Evolutionary conservation across 2,888 invertebrate genomes (phyloP).

Genomic region (Heliconius charithonia): DNA sequence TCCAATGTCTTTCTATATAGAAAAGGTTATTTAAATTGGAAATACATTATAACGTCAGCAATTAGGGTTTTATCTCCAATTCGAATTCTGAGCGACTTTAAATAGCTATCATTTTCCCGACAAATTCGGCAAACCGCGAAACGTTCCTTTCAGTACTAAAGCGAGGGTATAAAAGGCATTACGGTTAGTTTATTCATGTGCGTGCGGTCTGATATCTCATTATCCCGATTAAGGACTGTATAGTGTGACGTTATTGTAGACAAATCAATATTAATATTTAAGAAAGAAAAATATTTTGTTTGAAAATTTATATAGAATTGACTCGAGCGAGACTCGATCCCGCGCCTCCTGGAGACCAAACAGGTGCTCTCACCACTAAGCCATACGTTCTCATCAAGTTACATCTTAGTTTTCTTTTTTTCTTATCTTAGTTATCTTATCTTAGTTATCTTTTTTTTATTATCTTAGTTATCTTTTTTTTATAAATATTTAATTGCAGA

Average conservation of each 20-base stretch:
- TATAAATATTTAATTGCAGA: no score
- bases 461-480: no score
- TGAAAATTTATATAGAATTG: no score
- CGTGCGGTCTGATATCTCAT: constrained; percentile 59
- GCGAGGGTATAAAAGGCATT: constrained; percentile 47
- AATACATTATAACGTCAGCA: constrained; percentile 34
- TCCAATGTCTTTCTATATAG: background rate
- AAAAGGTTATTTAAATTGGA: constrained; percentile 23
- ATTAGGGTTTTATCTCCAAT: constrained; percentile 32
- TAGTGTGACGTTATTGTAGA: constrained; percentile 14
- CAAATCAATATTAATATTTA: constrained; percentile 3
- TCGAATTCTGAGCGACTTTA: constrained; percentile 37
- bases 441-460: no score
- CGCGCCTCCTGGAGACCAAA: no score
- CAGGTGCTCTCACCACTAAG: no score
- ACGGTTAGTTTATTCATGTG: constrained; percentile 53
- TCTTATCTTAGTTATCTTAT: no score
- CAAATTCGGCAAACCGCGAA: constrained; percentile 49
- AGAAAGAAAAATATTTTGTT: no score
- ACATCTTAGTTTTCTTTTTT: no score
- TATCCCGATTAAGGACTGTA: constrained; percentile 55
- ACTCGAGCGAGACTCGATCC: no score
- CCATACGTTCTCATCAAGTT: no score
- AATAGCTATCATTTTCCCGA: constrained; percentile 39
- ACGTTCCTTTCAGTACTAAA: constrained; percentile 47